Base-by-base conservation (phyloP, 2,797 vertebrate species). In the Remorina albescens region DNA sequence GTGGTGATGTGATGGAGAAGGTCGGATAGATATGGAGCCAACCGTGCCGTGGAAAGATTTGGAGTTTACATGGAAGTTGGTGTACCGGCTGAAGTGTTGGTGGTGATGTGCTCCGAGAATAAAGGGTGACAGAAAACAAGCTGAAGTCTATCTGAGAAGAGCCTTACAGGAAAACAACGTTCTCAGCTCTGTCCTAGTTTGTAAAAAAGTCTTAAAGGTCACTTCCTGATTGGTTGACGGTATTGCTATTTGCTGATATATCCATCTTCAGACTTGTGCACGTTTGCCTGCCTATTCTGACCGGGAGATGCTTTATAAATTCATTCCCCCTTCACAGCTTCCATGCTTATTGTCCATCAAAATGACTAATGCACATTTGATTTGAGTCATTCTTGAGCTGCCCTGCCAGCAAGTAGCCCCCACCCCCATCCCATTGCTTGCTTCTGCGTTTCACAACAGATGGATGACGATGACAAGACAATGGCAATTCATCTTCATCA, bases 331-430 rank as follows among this genome's bases (percentile, higher is more conserved):
- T 61, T 58, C 58, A 60, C 41, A 62, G 65, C 78, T 62, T 49
- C 39, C 54, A 81, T 54, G 60, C 76, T 71, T 53, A 73, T 76
- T 85, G 81, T 81, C 82, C 80, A 81, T 89, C 74, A 87, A 51
- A 78, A n/a, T 55, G 39, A 59, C 71, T 86, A 82, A 88, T 88
- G 84, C 76, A 88, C 78, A 75, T 86, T 88, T 81, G 75, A 91
- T 87, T 78, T 59, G 59, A 83, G 74, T 86, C 83, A 59, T 80
- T 67, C 64, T 58, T 84, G 79, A 85, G 76, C 69, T 70, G 58
- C 56, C 60, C 37, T 77, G 76, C 61, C 81, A 51, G 67, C 71
- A 85, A 84, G 74, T 78, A 77, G 32, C 39, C n/a, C 23, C 18
- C 10, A 30, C 36, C 53, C 57, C 37, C 28, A 23, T 6, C 30